A percentile compares a stretch with the other conserved stretches of the same genome.
phyloP scores from a whole-genome alignment of 2,113 vertebrate species.

The Nerophis ophidion region DNA sequence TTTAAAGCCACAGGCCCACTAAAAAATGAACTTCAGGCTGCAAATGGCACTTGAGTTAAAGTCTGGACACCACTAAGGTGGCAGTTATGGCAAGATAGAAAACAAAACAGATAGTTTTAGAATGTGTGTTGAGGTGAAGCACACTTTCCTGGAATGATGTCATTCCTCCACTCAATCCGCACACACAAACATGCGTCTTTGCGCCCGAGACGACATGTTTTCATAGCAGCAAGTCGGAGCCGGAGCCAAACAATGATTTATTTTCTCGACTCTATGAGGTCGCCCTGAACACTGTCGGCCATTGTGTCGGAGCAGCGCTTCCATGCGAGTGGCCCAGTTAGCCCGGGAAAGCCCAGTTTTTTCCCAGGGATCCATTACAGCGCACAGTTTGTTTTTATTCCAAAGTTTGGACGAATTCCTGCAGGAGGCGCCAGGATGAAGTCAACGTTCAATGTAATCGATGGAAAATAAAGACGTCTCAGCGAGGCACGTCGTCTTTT shows the following conservation, averaged over 20 bases:
- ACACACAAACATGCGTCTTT: neutral
- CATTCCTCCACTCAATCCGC: no score
- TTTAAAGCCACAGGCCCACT: no score
- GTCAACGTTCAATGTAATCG: slow-evolving; percentile 24
- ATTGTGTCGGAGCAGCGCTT: slow-evolving; percentile 32
- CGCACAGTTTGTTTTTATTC: slow-evolving; percentile 50
- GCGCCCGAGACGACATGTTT: neutral
- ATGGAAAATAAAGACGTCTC: slow-evolving; percentile 16
- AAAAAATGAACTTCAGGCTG: no score
- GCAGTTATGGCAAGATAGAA: no score
- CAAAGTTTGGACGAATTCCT: slow-evolving; percentile 40
- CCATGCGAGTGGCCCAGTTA: slow-evolving; percentile 28
- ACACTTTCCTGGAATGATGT: no score
- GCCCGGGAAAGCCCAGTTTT: slow-evolving; percentile 24
- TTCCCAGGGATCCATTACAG: slow-evolving; percentile 54
- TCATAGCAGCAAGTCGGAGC: neutral
- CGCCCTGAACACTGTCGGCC: slow-evolving; percentile 42
- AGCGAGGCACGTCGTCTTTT: neutral
- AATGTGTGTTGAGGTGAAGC: no score
- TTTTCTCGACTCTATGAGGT: slow-evolving; percentile 30
- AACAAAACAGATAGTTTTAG: no score
- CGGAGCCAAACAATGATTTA: slow-evolving; percentile 14
- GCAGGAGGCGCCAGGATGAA: slow-evolving; percentile 15
- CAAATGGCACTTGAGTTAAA: no score
- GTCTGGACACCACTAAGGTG: no score